Evolutionary conservation across 2,113 vertebrate species (phyloP), one percentile per base, ranked within the genome.

Genomic region (Orthonyx spaldingii): DNA sequence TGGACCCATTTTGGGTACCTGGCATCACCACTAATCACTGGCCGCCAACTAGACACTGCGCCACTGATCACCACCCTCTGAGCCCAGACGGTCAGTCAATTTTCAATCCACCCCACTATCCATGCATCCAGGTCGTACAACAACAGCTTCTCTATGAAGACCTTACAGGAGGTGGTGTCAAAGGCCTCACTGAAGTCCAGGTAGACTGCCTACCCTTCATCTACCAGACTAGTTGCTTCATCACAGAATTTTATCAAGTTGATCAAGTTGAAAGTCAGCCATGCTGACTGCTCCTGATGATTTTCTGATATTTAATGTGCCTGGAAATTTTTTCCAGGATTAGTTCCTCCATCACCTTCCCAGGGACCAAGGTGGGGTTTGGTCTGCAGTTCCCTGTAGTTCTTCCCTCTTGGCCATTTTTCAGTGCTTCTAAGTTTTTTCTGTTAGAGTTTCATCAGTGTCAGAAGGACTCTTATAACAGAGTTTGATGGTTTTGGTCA

Each of bases 11-110:
- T 24, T 12, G 20, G 35, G 19, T n/a, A 17, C 13, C 41, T 68
- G 2, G 17, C 17, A 55, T 61, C 24, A 57, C 8, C 19, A 32
- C 21, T 52, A 50, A 26, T 30, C 35, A 28, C 15, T 79, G 41
- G 30, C 11, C 21, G 56, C 50, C 33, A 70, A 0, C 3, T 16
- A 46, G 46, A 28, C 19, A 18, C 66, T 71, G 32, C 11, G 47
- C 5, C 0, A 0, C 35, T 86, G 26, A 46, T 14, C 46, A 70
- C 3, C 4, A 30, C 6, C 0, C 14, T 37, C 52, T 28, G 24
- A 16, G 39, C 39, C 17, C 49, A 85, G 63, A 3, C 0, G 1
- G n/a, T 59, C 53, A 72, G 30, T 27, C 53, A 57, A 24, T 59
- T 95, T 89, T 68, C 42, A 47, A 1, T 35, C 10, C 24, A 35